Evolutionary conservation across 2,113 vertebrate genomes (phyloP), one percentile per base, ranked within the genome.

Genomic region (Misgurnus mizolepis): DNA sequence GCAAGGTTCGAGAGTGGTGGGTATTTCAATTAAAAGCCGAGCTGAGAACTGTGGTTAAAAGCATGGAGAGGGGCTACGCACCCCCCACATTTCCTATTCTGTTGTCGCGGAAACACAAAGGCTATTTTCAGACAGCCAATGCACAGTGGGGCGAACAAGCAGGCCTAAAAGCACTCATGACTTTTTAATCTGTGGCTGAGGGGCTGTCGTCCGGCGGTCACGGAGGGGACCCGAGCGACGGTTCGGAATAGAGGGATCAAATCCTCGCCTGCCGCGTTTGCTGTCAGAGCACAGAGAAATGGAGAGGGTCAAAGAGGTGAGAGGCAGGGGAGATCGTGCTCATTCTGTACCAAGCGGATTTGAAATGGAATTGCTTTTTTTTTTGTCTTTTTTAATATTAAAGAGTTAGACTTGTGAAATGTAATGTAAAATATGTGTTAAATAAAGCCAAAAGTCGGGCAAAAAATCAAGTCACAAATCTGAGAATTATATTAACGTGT

Each of bases 161-260:
- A 84, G 85, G 84, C 82, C 89, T 87, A 92, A 93, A 91, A 92
- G 91, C 92, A 89, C 89, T 93, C 91, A 93, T 93, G 88, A 92
- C 88, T 93, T 92, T 93, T 93, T 92, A 92, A 92, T 92, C 88
- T 64, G 87, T 86, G 90, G 89, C 90, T 90, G 84, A 86, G 89
- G 90, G 74, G 88, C 79, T 71, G 80, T 81, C 84, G 85, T 89
- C 88, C 87, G n/a, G 88, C 69, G 83, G 86, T 89, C 86, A 10
- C 4, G 2, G 68, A 72, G 74, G 15, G 3, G 47, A 69, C 89
- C 88, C 81, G 83, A 72, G 84, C 70, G 77, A 68, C 84, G 73
- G 77, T 53, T 81, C 79, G 79, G 85, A 84, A 79, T 66, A 53
- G 81, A 88, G 87, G 85, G 87, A 90, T 92, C 88, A 90, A 90